Base-by-base conservation (phyloP, 2,113 vertebrate genomes). In the Cranoglanis bouderius region DNA sequence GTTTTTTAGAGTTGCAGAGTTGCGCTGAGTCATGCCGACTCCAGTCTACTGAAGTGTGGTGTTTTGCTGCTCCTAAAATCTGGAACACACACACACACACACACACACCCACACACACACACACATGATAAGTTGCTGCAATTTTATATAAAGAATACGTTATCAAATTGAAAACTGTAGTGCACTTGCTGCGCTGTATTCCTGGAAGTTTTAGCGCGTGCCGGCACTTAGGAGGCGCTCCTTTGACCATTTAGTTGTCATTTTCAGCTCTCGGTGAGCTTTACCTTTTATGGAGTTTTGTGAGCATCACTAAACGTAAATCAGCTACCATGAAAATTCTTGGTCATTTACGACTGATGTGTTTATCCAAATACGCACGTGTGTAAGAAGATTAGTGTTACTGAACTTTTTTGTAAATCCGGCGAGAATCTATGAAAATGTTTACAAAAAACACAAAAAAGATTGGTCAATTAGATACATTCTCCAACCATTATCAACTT, bases 21-120 rank as follows among this genome's bases (percentile, higher is more conserved):
- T 85, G 83, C 70, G 70, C 80, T 90, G 87, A 87, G 80, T 72
- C 84, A 74, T 75, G 75, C 77, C 74, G 55, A 81, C 84, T 87
- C 49, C 61, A 53, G 86, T 51, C 75, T 81, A 82, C 43, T 43
- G 49, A 38, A 43, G 8, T 10, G n/a, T 55, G 16, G 16, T 81
- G 59, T 80, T 78, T 49, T 35, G 40, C 78, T 35, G 55, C 78
- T 12, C 74, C 29, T 77, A 46, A 77, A 75, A 24, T 75, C 74
- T n/a, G 8, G 14, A 24, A 21, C 16, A 55, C 78, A 81, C 78
- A 55, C 77, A 82, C 7, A 46, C 46, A 49, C 9, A 49, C 46
- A 49, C 46, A 49, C 46, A 49, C 46, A 49, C n/a, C n/a, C 78
- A 55, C 77, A 82, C 7, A 46, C 46, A 49, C 9, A 49, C 46